Evolutionary conservation across 1,140 invertebrate genomes (phyloP).

Genomic region (Danaus melanippus): DNA sequence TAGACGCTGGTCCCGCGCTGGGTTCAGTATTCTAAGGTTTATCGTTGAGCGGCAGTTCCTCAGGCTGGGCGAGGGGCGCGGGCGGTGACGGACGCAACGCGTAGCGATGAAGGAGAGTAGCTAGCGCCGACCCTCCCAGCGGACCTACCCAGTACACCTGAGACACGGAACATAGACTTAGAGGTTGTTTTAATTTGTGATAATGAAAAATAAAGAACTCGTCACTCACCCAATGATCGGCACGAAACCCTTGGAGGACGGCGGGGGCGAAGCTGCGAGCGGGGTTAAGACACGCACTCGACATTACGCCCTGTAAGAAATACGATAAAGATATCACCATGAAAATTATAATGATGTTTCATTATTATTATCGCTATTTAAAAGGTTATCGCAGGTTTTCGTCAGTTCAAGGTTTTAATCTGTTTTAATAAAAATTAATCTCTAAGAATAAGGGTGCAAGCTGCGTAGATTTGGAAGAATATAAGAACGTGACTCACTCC

Average conservation of each 20-base stretch:
- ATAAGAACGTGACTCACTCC: conserved; percentile 29
- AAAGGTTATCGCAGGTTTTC: too few species aligned
- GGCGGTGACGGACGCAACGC: conserved; percentile 26
- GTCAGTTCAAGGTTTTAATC: too few species aligned
- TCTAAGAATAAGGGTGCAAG: too few species aligned
- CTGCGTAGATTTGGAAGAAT: too few species aligned
- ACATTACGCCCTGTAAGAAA: conserved; percentile 77
- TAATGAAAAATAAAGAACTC: background rate
- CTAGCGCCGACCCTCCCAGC: conserved; percentile 42
- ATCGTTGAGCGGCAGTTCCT: conserved; percentile 38
- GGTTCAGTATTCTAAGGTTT: conserved; percentile 19
- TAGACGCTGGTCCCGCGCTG: conserved; percentile 5
- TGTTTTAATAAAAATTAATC: too few species aligned
- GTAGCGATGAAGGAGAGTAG: conserved; percentile 37
- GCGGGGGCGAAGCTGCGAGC: conserved; percentile 89
- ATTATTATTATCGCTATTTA: too few species aligned
- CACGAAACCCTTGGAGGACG: conserved; percentile 80
- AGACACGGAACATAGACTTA: background rate
- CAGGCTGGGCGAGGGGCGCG: conserved; percentile 14
- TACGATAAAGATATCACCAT: background rate
- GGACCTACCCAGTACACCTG: conserved; percentile 71
- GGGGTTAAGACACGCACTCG: conserved; percentile 91
- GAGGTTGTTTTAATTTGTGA: too few species aligned
- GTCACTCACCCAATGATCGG: conserved; percentile 71
- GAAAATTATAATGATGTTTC: too few species aligned